Conservation (phyloP, 2,113 vertebrate species). For the Rhombomys opimus region DNA sequence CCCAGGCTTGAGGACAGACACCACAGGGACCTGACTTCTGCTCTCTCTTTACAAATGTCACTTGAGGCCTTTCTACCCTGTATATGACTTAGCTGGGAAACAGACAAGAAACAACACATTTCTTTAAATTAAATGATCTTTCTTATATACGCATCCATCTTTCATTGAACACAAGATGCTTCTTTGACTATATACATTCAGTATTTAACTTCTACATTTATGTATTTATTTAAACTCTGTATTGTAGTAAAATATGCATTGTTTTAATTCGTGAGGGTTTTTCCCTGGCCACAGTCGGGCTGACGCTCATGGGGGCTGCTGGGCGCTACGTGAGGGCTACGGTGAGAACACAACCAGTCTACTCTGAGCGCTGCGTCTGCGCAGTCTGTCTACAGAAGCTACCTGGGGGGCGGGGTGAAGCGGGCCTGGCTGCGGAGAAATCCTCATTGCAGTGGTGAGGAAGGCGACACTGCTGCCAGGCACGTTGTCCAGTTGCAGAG, state of each 20-base stretch:
- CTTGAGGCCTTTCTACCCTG: constrained; percentile 79
- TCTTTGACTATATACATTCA: constrained; percentile 90
- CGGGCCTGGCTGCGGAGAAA: constrained; percentile 81
- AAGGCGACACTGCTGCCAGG: constrained; percentile 67
- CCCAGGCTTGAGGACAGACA: neutral
- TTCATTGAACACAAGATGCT: constrained; percentile 87
- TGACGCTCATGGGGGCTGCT: constrained; percentile 80
- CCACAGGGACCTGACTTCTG: neutral
- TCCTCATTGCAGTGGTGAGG: constrained; percentile 77
- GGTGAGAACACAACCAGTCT: constrained; percentile 78
- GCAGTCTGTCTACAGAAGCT: constrained; percentile 83
- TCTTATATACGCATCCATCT: constrained; percentile 90
- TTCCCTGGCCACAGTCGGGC: constrained; percentile 84
- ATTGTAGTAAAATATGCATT: constrained; percentile 90
- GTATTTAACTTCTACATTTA: constrained; percentile 88
- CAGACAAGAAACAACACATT: constrained; percentile 85
- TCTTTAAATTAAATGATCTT: constrained; percentile 90
- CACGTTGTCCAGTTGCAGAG: constrained; percentile 59
- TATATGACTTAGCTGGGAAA: constrained; percentile 83
- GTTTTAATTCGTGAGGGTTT: constrained; percentile 85
- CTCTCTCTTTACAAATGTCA: neutral
- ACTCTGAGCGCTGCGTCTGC: constrained; percentile 69
- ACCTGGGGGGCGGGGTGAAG: constrained; percentile 71
- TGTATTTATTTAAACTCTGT: constrained; percentile 90
- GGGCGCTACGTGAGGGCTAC: constrained; percentile 65